These are phyloP conservation scores for Masnerella sp. DNA, from an alignment of 2,888 invertebrate genomes.

Conservation along the genomic window DNA sequence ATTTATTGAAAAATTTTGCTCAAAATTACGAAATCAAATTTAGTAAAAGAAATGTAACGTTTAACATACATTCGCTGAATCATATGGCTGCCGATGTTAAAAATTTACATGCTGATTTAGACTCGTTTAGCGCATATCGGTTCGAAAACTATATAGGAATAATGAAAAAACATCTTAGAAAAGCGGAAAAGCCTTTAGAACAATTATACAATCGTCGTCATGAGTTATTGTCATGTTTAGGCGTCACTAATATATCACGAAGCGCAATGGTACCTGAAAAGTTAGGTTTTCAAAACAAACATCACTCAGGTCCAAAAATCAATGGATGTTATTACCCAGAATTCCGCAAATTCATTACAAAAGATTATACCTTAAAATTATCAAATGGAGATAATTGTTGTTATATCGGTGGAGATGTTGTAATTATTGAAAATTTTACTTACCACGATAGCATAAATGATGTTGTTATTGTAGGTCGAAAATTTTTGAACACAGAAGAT, in stretches of 20 bases:
- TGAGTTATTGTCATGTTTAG: slow-evolving; percentile 3
- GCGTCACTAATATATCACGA: background rate
- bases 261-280: background rate
- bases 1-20: background rate
- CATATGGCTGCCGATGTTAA: slow-evolving; percentile 8
- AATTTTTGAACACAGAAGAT: slow-evolving; percentile 2
- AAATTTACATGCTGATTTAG: slow-evolving; percentile 4
- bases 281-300: background rate
- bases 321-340: slow-evolving; percentile 7
- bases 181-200: slow-evolving; percentile 17
- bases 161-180: background rate
- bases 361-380: background rate
- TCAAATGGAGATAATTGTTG: slow-evolving; percentile 15
- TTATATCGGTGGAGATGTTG: slow-evolving; percentile 1
- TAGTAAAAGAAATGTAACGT: background rate
- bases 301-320: slow-evolving; percentile 12
- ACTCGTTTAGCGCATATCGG: slow-evolving; percentile 9
- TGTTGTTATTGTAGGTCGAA: slow-evolving; percentile 15
- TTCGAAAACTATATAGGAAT: slow-evolving; percentile 15
- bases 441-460: background rate
- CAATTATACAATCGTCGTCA: slow-evolving; percentile 2
- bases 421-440: slow-evolving; percentile 19
- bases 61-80: background rate
- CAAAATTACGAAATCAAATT: background rate
- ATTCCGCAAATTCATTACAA: background rate